Evolutionary conservation across 1,140 invertebrate genomes (phyloP).

Genomic region (Bombus soroeensis): DNA sequence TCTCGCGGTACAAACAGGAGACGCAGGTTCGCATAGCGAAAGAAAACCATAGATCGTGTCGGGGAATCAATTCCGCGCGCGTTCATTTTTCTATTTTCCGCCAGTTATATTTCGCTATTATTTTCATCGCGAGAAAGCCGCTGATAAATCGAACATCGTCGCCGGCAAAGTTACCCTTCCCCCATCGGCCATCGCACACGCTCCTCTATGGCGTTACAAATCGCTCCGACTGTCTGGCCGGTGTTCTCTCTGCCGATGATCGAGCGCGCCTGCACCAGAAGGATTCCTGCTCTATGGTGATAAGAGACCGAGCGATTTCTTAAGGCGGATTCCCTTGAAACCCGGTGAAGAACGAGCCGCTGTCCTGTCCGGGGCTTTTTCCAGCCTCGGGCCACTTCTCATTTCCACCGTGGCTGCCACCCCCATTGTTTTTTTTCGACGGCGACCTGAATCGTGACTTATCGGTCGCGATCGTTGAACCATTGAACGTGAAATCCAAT

Average conservation of each 20-base stretch:
- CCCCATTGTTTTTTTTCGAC: background rate
- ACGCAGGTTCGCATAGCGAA: too few species aligned
- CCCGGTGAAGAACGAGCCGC: slow-evolving; percentile 45
- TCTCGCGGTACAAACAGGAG: too few species aligned
- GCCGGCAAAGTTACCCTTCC: background rate
- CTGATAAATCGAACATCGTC: slow-evolving; percentile 53
- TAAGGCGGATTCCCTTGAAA: slow-evolving; percentile 64
- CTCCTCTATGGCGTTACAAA: slow-evolving; percentile 62
- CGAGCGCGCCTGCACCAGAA: slow-evolving; percentile 67
- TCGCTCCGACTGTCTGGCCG: slow-evolving; percentile 57
- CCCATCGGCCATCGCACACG: slow-evolving; percentile 33
- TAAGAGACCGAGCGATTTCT: slow-evolving; percentile 69
- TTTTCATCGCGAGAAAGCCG: slow-evolving; percentile 33
- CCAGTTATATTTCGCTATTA: slow-evolving; percentile 51
- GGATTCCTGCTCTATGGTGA: slow-evolving; percentile 70
- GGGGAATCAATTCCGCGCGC: background rate
- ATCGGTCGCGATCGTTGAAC: background rate
- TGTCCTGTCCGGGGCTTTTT: slow-evolving; percentile 42
- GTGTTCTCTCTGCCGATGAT: slow-evolving; percentile 68
- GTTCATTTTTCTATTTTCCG: slow-evolving; percentile 55
- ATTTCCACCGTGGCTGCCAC: background rate
- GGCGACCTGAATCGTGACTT: background rate
- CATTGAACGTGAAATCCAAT: background rate
- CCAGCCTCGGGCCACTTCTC: slow-evolving; percentile 43
- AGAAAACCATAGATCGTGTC: slow-evolving; percentile 1